Percentiles rank a stretch among this genome's conserved stretches.
phyloP scores from a whole-genome alignment of 37 sponge, comb jelly and placozoan species.

The Beroe forskalii region DNA sequence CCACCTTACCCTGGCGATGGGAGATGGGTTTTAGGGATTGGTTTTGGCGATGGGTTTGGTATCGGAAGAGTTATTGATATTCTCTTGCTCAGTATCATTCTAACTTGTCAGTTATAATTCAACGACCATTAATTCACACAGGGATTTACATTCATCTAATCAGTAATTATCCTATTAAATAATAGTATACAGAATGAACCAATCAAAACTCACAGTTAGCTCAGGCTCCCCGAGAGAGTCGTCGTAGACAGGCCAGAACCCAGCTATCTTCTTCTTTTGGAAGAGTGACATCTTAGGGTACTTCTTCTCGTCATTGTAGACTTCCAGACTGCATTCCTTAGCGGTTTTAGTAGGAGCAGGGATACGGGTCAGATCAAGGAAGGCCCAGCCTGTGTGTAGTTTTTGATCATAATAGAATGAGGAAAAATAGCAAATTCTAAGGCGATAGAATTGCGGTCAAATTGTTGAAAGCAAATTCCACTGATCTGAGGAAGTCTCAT shows the following conservation, averaged over 20 bases:
- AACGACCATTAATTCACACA: too few relatives aligned
- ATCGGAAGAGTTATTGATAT: neutral
- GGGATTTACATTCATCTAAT: too few relatives aligned
- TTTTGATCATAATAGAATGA: too few relatives aligned
- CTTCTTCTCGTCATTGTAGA: conserved; percentile 65
- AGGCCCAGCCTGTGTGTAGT: conserved; percentile 76
- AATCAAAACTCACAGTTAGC: conserved; percentile 35
- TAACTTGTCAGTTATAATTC: too few relatives aligned
- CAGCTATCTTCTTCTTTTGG: conserved; percentile 86
- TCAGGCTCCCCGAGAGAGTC: conserved; percentile 2
- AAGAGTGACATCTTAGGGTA: conserved; percentile 73
- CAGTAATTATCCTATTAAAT: too few relatives aligned
- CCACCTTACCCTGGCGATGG: conserved; percentile 91
- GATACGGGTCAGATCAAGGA: conserved; percentile 76
- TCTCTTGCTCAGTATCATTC: neutral
- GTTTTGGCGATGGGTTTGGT: neutral
- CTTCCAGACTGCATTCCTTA: conserved; percentile 72
- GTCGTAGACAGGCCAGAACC: conserved; percentile 95
- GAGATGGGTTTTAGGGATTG: neutral
- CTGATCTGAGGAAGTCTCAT: too few relatives aligned
- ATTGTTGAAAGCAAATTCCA: too few relatives aligned
- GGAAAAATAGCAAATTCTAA: too few relatives aligned
- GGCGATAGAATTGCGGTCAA: too few relatives aligned
- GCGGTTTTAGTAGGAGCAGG: conserved; percentile 73
- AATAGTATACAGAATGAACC: too few relatives aligned